phyloP scores from a whole-genome alignment of 2,797 vertebrate species.

The Micrastur ruficollis region DNA sequence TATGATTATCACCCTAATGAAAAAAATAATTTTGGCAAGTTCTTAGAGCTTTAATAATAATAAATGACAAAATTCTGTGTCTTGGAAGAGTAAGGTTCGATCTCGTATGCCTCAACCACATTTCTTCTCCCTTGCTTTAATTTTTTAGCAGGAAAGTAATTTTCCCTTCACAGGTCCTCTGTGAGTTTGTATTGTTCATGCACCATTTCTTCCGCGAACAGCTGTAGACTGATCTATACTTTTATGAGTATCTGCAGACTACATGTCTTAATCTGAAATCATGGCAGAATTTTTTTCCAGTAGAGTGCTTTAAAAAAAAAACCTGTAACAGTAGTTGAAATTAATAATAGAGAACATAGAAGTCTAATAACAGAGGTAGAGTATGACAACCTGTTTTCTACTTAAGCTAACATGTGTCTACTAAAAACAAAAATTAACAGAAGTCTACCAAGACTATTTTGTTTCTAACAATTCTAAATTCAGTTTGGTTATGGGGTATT shows the following conservation, averaged over 20 bases:
- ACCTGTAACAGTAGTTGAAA: neutral
- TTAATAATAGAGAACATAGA: neutral
- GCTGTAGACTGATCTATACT: neutral
- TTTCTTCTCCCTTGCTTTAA: neutral
- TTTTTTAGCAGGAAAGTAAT: slow-evolving; percentile 22
- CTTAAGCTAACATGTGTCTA: neutral
- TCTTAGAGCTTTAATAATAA: neutral
- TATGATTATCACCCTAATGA: neutral
- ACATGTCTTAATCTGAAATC: neutral
- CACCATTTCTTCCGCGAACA: neutral
- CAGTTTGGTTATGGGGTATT: neutral
- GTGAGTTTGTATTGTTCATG: slow-evolving; percentile 33
- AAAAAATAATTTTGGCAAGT: neutral
- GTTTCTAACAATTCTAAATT: neutral
- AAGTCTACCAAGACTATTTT: neutral
- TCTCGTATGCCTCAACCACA: neutral
- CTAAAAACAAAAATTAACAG: neutral
- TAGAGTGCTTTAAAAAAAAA: neutral
- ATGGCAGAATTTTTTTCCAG: neutral
- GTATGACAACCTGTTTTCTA: neutral
- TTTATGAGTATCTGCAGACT: neutral
- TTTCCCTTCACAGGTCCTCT: slow-evolving; percentile 27
- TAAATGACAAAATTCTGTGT: neutral
- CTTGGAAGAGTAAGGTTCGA: neutral
- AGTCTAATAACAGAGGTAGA: neutral